Conservation (phyloP, 2,888 invertebrate species). For the Halictus quadricinctus region DNA sequence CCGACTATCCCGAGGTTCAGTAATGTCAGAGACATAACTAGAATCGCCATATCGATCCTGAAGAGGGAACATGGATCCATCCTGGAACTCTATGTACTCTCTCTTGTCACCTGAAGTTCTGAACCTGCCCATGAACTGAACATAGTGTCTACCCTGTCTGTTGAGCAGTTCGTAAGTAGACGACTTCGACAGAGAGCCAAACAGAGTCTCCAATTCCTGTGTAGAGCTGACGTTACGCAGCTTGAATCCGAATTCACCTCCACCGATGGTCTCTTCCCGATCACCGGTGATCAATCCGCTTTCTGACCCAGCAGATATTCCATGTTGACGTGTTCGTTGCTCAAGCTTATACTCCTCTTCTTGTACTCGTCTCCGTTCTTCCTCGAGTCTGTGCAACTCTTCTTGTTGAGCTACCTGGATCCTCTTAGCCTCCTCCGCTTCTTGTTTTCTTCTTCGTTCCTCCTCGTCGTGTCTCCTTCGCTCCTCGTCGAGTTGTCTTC, state of each 20-base stretch:
- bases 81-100: conserved; percentile 75
- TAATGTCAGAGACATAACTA: conserved; percentile 59
- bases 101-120: conserved; percentile 67
- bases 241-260: conserved; percentile 66
- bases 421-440: conserved; percentile 35
- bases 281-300: conserved; percentile 70
- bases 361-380: conserved; percentile 17
- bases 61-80: conserved; percentile 74
- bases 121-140: conserved; percentile 73
- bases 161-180: conserved; percentile 65
- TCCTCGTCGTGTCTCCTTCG: conserved; percentile 53
- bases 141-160: conserved; percentile 70
- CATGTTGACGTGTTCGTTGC: conserved; percentile 64
- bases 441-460: conserved; percentile 40
- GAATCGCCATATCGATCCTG: conserved; percentile 70
- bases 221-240: conserved; percentile 69
- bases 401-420: conserved; percentile 12
- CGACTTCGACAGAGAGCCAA: conserved; percentile 69
- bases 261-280: conserved; percentile 71
- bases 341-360: conserved; percentile 72
- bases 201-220: conserved; percentile 71
- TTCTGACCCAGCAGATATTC: conserved; percentile 37
- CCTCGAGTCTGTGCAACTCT: neutral
- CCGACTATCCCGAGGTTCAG: conserved; percentile 50
- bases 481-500: conserved; percentile 30